Evolutionary conservation across 2,888 invertebrate species (phyloP), one percentile per base, ranked within the genome.

Genomic region (Trypoxylon attenuatum): DNA sequence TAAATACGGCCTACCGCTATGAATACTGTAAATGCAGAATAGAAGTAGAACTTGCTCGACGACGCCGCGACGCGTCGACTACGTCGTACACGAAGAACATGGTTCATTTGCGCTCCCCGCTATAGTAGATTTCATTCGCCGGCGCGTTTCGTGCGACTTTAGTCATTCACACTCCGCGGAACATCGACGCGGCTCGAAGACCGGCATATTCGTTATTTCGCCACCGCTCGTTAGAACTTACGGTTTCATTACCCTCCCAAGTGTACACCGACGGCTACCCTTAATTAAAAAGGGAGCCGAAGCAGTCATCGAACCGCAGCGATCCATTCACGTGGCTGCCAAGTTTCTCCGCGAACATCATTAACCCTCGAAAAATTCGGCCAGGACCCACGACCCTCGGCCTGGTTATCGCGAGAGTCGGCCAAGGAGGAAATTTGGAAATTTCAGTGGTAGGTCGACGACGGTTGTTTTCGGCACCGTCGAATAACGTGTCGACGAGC

Each of bases 1-100:
- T 62, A 72, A 71, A 71, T 65, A 64, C 68, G 65, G 51, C 51
- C 58, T 23, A 69, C 43, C 22, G 43, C 53, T 54, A 62, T 65
- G 72, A 72, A 71, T 72, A 33, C 69, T 49, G 71, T 65, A 71
- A 72, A 65, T 65, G 55, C 56, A 63, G 57, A 71, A 65, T 62
- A 59, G 56, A 49, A 46, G 54, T 46, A 25, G 41, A 22, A 43
- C 55, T 4, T 51, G 42, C 49, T 52, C 46, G 51, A 42, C 45
- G 33, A 59, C 50, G 29, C n/a, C 19, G 19, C 54, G 39, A 23
- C 22, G 18, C 33, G 61, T n/a, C n/a, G n/a, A n/a, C 4, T 27
- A 4, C 27, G 8, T 6, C 27, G 5, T 49, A 56, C 67, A 55
- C 39, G 60, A 45, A 60, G 62, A 62, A 62, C 62, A 50, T 57